Base-by-base conservation (phyloP, 2,888 invertebrate species). In the Oligia strigilis region DNA sequence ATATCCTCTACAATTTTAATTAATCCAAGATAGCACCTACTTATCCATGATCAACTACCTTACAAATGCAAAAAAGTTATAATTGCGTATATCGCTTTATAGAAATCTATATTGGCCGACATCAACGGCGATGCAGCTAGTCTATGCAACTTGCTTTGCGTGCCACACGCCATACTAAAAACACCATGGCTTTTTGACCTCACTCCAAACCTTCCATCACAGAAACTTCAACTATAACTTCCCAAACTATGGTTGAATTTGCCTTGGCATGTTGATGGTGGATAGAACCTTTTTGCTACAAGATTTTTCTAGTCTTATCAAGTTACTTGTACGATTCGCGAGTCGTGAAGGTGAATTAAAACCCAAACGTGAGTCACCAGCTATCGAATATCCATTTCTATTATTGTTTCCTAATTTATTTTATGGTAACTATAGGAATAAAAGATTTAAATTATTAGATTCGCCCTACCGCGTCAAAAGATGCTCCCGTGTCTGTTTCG, bases 101-200 rank as follows among this genome's bases (percentile, higher is more conserved):
- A 92, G 90, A 87, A 94, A 95, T 95, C 94, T 94, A 94, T 95
- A 94, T 92, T 92, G 90, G 90, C 92, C 92, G 89, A 93, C 93
- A 94, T 93, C 92, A 90, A 91, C 90, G 78, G 88, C 94, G 93
- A 93, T 94, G 94, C 94, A 94, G 92, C 92, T 91, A 93, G 93
- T 93, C 93, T 95, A 94, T 95, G 95, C 95, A 94, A 91, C 91
- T 91, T 82, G 89, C 90, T 86, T 95, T 88, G 96, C 96, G 96
- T 96, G 96, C 91, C 85, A 92, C 96, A 96, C 96, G 96, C 96
- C 85, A 96, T 78, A 75, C 82, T 77, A 43, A 86, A 78, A 77
- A 89, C 90, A 84, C 55, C 75, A 77, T 55, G 75, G 46, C 72
- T 67, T 83, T 84, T 83, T 87, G 82, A 76, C 82, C 46, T 84